These are phyloP conservation scores for Drosophila meridiana DNA, from an alignment of 2,888 invertebrate genomes.

Conservation along the genomic window DNA sequence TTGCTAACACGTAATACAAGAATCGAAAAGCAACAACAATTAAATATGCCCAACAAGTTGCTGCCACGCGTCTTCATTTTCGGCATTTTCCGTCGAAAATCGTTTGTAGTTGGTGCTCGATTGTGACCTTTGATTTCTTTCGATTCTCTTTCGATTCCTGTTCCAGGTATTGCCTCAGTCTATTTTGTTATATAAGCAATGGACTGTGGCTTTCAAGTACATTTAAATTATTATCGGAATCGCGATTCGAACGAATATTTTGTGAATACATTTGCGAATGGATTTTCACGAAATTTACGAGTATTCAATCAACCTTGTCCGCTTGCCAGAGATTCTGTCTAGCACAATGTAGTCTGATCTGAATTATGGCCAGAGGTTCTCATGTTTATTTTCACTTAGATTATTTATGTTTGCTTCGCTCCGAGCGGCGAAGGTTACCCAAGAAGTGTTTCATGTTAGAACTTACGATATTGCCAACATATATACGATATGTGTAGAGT, in stretches of 20 bases:
- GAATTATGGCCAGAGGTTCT: conserved; percentile 27
- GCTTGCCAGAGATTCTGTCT: conserved; percentile 18
- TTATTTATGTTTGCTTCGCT: conserved; percentile 32
- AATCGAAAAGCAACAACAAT: conserved; percentile 32
- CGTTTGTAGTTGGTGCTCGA: conserved; percentile 50
- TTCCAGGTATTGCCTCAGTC: conserved; percentile 44
- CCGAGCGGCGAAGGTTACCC: conserved; percentile 10
- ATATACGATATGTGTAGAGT: background rate
- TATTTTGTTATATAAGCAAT: conserved; percentile 52
- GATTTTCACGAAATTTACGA: conserved; percentile 45
- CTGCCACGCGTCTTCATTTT: conserved; percentile 67
- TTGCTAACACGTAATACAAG: too few relatives aligned
- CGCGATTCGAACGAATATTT: conserved; percentile 38
- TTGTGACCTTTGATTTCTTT: conserved; percentile 57
- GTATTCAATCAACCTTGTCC: conserved; percentile 39
- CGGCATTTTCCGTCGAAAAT: conserved; percentile 66
- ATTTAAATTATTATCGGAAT: conserved; percentile 57
- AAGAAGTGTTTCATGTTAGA: conserved; percentile 15
- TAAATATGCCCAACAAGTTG: conserved; percentile 65
- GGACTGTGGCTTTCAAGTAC: conserved; percentile 45
- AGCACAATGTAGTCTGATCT: conserved; percentile 34
- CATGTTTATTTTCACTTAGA: conserved; percentile 27
- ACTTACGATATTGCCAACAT: conserved; percentile 6
- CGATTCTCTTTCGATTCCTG: conserved; percentile 6
- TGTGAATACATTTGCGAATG: conserved; percentile 26